phyloP scores from a whole-genome alignment of 2,113 vertebrate genomes.

The Hepsetus odoe region DNA sequence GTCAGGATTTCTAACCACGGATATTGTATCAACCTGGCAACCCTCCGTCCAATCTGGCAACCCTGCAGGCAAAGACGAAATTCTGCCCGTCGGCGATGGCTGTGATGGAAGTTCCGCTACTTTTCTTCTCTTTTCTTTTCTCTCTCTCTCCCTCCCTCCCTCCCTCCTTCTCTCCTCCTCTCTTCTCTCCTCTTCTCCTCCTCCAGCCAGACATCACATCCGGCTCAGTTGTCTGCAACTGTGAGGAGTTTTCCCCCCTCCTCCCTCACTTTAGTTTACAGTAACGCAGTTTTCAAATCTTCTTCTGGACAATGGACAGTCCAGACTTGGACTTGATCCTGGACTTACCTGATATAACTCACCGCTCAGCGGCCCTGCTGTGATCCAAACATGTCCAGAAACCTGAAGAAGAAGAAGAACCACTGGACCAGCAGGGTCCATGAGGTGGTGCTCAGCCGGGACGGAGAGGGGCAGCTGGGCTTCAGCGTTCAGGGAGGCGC shows the following conservation, averaged over 20 bases:
- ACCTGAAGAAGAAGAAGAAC: conserved; percentile 85
- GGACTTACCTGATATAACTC: neutral
- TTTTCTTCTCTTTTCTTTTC: conserved; percentile 49
- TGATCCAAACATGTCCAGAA: conserved; percentile 33
- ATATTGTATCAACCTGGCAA: too few relatives aligned
- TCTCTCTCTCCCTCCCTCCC: conserved; percentile 62
- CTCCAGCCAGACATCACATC: conserved; percentile 74
- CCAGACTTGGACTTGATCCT: neutral
- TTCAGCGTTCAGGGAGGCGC: conserved; percentile 92
- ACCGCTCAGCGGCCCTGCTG: neutral
- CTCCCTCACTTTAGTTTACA: conserved; percentile 4
- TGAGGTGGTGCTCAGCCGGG: conserved; percentile 87
- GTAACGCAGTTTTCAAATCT: neutral
- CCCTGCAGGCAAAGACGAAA: conserved; percentile 16
- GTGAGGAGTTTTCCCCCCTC: conserved; percentile 56
- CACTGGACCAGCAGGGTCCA: conserved; percentile 98
- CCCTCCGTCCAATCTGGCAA: neutral
- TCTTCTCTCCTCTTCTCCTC: conserved; percentile 65
- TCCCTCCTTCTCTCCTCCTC: conserved; percentile 58
- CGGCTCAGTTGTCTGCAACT: conserved; percentile 70
- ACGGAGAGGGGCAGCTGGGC: conserved; percentile 83
- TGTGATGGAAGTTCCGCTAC: conserved; percentile 55
- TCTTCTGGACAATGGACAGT: neutral
- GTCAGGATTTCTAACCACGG: too few relatives aligned
- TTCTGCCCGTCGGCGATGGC: neutral